Evolutionary conservation across 2,888 invertebrate species (phyloP), one percentile per base, ranked within the genome.

Genomic region (Gastracanthus pulcherrimus): DNA sequence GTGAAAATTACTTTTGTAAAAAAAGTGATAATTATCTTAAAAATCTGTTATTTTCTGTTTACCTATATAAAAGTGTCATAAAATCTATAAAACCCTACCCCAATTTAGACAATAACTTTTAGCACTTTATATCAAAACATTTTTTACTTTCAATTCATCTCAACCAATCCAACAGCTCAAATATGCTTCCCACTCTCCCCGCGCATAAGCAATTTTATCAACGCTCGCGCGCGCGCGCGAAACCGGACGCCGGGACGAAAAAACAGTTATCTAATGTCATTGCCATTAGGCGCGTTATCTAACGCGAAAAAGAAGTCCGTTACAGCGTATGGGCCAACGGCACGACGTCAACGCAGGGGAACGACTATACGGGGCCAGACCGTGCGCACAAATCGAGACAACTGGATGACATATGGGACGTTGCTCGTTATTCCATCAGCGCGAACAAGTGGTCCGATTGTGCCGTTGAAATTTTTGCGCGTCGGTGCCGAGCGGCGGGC

Each of bases 381-480:
- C n/a, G n/a, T n/a, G 3, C 34, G 23, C n/a, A 41, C 34, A 16
- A 41, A 23, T 55, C 62, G 60, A 34, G 60, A 67, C 70, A 76
- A 55, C 70, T 55, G 70, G 38, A 60, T 76, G 70, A 64, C 76
- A 81, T 76, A 71, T 71, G 76, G 66, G 64, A 70, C 29, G 69
- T 13, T 19, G 34, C 80, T 76, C 58, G 76, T 75, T 80, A 76
- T 76, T 70, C 55, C 62, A 76, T 76, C 70, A 70, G 41, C 45
- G 16, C 60, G 69, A 62, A 70, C 75, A 79, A 79, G 74, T 79
- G 79, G 58, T 74, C 38, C 76, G 71, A 76, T 81, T 81, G 81
- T 60, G 11, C 48, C 31, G 55, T 48, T 74, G 38, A 70, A 74
- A 67, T 67, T 72, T 74, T 74, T 80, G 60, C 75, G n/a, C 58